Conservation (phyloP, 2,113 vertebrate species). For the Pluvialis apricaria region DNA sequence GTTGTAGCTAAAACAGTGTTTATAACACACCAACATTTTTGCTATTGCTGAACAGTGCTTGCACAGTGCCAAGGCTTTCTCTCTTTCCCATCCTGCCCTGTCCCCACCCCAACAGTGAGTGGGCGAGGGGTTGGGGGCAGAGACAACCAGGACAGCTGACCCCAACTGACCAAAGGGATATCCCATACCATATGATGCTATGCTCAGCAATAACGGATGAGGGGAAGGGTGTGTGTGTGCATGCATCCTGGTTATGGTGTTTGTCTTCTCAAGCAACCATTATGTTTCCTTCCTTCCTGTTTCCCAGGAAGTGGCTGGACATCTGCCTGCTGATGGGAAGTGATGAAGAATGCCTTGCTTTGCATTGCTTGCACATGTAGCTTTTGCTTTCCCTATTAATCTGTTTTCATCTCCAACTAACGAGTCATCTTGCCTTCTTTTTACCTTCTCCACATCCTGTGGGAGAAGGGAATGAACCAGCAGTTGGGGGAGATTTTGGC, state of each 20-base stretch:
- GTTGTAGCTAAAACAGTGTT: not conserved
- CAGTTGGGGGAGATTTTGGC: not conserved
- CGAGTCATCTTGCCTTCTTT: not conserved
- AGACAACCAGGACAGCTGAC: not conserved
- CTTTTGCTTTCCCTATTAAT: not conserved
- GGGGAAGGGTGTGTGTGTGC: not conserved
- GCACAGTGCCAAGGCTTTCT: not conserved
- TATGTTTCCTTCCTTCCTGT: too few relatives aligned
- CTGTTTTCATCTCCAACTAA: not conserved
- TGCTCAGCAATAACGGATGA: not conserved
- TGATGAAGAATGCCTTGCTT: not conserved
- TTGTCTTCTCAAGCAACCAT: not conserved
- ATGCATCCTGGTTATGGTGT: not conserved
- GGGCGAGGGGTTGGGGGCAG: fast-evolving
- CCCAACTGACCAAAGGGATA: not conserved
- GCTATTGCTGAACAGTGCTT: not conserved
- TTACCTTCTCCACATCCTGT: not conserved
- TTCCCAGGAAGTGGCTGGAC: not conserved
- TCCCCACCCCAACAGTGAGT: not conserved
- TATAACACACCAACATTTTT: not conserved
- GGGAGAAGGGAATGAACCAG: not conserved
- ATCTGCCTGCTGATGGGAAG: not conserved
- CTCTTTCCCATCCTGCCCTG: not conserved
- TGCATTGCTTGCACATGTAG: not conserved
- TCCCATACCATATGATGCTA: fast-evolving